Base-by-base conservation (phyloP, 23 tunicate species). In the Phallusia fumigata region DNA sequence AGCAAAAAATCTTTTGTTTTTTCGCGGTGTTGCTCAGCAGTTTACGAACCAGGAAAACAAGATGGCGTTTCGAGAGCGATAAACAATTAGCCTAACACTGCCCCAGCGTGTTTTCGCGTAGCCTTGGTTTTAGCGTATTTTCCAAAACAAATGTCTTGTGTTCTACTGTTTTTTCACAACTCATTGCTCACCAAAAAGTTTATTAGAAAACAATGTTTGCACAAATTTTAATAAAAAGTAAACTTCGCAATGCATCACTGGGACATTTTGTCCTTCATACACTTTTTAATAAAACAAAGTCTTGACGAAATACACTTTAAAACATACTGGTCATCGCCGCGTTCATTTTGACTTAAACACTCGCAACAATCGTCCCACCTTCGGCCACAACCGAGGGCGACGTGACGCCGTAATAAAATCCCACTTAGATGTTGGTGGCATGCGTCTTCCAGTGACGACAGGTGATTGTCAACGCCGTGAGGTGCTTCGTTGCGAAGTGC, bases 401-500 rank as follows among this genome's bases (percentile, higher is more conserved):
- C 65, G 52, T 79, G 83, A 3, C 83, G 83, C 35, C 33, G 33
- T 15, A 51, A 22, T 26, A 79, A 31, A 24, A 82, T 36, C 26
- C 19, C 18, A 64, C 78, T 26, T n/a, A 82, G 78, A 26, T 28
- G 44, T 35, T 74, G 77, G 81, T 87, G 85, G 65, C 88, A 89
- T 26, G 88, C 93, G 0, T 84, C 72, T 49, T 78, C 93, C 0
- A 90, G 82, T 26, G 75, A 45, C 11, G 19, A 0, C 8, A 90
- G 53, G 64, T 85, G 90, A 21, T 49, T 32, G 76, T 90, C 95
- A 31, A 36, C 80, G 35, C 77, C 65, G 18, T 65, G 80, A 18
- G 95, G 88, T 16, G 79, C 74, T 26, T 85, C 53, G 53, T 30
- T 65, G 69, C 89, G 79, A 65, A 88, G 65, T 65, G 87, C 75